Conservation (phyloP, 23 tunicate genomes). For the Pegea sp. region DNA sequence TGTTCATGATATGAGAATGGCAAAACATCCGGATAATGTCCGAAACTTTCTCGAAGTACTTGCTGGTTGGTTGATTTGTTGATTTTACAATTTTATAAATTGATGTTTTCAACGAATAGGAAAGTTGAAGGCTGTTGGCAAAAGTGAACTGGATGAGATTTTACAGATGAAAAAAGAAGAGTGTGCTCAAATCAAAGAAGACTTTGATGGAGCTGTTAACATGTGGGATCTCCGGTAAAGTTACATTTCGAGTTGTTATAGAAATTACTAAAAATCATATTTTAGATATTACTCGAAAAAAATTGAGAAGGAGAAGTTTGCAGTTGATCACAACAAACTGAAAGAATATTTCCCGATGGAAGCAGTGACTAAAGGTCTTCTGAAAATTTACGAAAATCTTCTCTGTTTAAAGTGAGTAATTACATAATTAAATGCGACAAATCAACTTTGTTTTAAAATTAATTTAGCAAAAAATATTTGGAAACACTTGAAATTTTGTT, state of each 20-base stretch:
- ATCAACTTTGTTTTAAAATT: background rate
- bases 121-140: slow-evolving; percentile 56
- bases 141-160: slow-evolving; percentile 32
- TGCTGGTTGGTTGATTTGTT: slow-evolving; percentile 17
- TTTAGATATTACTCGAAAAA: slow-evolving; percentile 65
- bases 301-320: slow-evolving; percentile 44
- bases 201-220: slow-evolving; percentile 60
- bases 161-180: slow-evolving; percentile 47
- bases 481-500: slow-evolving; percentile 1
- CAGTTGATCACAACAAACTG: slow-evolving; percentile 55
- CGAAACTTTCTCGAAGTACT: slow-evolving; percentile 12
- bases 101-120: slow-evolving; percentile 7
- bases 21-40: slow-evolving; percentile 54
- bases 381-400: slow-evolving; percentile 58
- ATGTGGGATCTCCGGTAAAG: slow-evolving; percentile 83
- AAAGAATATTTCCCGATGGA: slow-evolving; percentile 69
- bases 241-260: background rate
- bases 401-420: slow-evolving; percentile 38
- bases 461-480: background rate
- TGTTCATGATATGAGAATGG: slow-evolving; percentile 90
- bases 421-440: too few relatives aligned
- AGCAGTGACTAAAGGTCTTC: slow-evolving; percentile 53
- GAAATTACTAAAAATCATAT: background rate
- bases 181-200: slow-evolving; percentile 15
- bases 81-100: background rate